A percentile compares a stretch with the other conserved stretches of the same genome.
Conservation (phyloP, 2,888 invertebrate species). For the Stenchaetothrips biformis region DNA sequence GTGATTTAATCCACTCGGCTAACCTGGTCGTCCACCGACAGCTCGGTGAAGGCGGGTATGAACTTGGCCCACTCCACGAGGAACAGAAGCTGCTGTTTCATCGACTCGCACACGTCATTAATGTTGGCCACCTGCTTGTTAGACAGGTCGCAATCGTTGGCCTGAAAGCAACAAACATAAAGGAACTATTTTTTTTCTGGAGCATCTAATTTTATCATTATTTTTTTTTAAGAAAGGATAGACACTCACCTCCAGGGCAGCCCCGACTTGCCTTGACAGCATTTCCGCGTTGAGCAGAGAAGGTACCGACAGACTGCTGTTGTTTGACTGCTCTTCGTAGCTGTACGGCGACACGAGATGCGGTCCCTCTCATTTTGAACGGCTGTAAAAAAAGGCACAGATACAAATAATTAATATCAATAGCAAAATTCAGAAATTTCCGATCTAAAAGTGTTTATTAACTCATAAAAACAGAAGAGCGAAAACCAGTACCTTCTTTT, state of each 20-base stretch:
- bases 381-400: conserved; percentile 54
- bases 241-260: conserved; percentile 60
- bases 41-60: conserved; percentile 92
- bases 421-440: conserved; percentile 28
- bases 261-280: conserved; percentile 84
- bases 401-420: neutral
- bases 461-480: neutral
- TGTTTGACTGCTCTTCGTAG: conserved; percentile 76
- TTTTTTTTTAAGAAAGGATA: conserved; percentile 5
- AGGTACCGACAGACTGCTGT: conserved; percentile 79
- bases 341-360: conserved; percentile 91
- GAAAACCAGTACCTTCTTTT: conserved; percentile 69
- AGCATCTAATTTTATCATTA: neutral
- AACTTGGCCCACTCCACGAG: conserved; percentile 98
- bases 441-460: neutral
- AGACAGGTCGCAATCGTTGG: conserved; percentile 69
- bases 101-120: conserved; percentile 95
- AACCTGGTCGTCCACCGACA: conserved; percentile 92
- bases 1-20: no score
- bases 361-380: conserved; percentile 98
- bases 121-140: conserved; percentile 87
- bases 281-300: conserved; percentile 89
- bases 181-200: no score
- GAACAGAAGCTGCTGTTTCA: conserved; percentile 93
- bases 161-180: conserved; percentile 38